Percentiles rank a stretch among this genome's conserved stretches.
Evolutionary conservation across 2,113 vertebrate species (phyloP).

Genomic region (Harpagus bidentatus): DNA sequence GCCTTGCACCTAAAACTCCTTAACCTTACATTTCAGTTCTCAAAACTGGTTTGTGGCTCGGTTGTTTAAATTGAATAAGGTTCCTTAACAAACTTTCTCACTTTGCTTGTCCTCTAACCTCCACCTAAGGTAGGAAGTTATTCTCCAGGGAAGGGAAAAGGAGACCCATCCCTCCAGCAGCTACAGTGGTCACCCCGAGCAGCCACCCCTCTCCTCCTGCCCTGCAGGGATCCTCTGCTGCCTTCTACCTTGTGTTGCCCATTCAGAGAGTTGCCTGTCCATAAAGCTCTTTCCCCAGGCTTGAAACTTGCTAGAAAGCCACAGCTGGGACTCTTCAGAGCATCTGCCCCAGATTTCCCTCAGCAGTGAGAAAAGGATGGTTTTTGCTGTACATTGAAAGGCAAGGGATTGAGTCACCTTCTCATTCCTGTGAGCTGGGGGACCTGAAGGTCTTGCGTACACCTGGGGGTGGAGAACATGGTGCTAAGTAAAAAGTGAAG

Average conservation of each 20-base stretch:
- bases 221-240: background rate
- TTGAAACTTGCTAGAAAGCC: background rate
- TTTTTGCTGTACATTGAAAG: background rate
- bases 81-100: background rate
- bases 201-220: background rate
- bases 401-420: background rate
- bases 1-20: background rate
- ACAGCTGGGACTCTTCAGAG: background rate
- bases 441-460: background rate
- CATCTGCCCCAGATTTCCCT: background rate
- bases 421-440: background rate
- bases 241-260: background rate
- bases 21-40: background rate
- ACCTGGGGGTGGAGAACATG: background rate
- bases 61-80: background rate
- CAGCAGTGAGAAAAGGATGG: background rate
- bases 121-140: background rate
- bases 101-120: background rate
- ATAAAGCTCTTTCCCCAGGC: background rate
- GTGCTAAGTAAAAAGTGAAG: background rate
- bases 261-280: background rate
- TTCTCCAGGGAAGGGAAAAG: background rate
- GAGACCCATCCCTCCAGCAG: background rate
- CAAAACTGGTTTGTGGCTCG: background rate
- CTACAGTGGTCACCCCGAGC: rapidly evolving